Base-by-base conservation (phyloP, 1,140 invertebrate species). In the Lepidurus packardi region DNA sequence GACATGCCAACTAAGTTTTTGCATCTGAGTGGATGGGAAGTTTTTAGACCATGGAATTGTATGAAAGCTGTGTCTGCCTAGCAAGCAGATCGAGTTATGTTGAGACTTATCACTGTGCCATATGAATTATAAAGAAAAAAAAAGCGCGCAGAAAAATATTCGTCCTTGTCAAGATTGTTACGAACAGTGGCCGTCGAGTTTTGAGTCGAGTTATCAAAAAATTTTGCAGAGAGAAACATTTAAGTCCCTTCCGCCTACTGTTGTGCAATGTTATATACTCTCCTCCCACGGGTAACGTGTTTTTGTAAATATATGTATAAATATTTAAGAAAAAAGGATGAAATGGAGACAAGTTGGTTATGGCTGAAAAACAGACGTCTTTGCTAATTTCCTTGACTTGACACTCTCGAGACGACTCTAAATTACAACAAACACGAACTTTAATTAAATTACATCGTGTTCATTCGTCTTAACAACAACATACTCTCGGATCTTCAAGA, bases 261-360 rank as follows among this genome's bases (percentile, higher is more conserved):
- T 65, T 65, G 8, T 65, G 53, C 53, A 65, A 65, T 65, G 53
- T 65, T 65, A 65, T 65, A 65, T 65, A 65, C 21, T 65, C 53
- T 65, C n/a, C 53, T 65, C 53, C 53, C 53, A 65, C 53, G 53
- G 53, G 53, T 65, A 65, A 65, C 13, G 53, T 65, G 53, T 65
- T 65, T 65, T 65, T 65, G 53, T 65, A 65, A 65, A 65, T 65
- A 65, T 65, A 65, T 65, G 53, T 65, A 65, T n/a, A 65, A 65
- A 65, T 65, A 65, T 65, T 65, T 65, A 65, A 65, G 21, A 65
- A 21, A 65, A 65, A 65, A 65, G 53, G 21, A n/a, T 65, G 53
- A 65, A 65, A 65, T 65, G 13, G 21, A 65, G 53, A 65, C 53
- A 65, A 65, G 53, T 65, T 65, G 53, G 53, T 65, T 65, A 65